Conservation (phyloP, 2,888 invertebrate genomes). For the Andrena praecox region DNA sequence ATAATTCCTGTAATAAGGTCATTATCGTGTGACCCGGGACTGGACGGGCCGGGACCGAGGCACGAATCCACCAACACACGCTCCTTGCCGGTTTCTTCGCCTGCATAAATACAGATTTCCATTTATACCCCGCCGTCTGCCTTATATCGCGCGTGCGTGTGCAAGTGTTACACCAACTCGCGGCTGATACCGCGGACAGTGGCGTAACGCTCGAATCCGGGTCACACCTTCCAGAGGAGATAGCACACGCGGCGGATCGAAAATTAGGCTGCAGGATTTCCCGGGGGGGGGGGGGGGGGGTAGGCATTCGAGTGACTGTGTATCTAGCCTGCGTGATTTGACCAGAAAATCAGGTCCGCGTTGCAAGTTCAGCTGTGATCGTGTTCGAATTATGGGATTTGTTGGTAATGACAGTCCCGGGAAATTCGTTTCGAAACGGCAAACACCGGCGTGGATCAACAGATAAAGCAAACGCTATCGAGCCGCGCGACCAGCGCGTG, state of each 20-base stretch:
- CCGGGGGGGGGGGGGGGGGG: neutral
- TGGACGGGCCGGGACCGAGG: constrained; percentile 34
- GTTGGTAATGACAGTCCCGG: neutral
- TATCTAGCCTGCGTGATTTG: neutral
- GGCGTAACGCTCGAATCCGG: constrained; percentile 63
- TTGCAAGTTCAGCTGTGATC: neutral
- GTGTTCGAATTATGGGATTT: neutral
- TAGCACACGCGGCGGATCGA: too few species aligned
- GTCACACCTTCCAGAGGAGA: constrained; percentile 8
- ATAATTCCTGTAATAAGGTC: constrained; percentile 74
- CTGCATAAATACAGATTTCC: constrained; percentile 67
- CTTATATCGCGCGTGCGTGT: neutral
- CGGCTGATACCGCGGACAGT: constrained; percentile 47
- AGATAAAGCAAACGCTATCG: too few species aligned
- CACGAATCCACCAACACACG: constrained; percentile 26
- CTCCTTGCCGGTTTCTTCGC: constrained; percentile 24
- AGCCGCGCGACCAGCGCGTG: too few species aligned
- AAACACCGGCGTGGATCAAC: too few species aligned
- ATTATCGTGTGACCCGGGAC: constrained; percentile 73
- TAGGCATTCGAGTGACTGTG: neutral
- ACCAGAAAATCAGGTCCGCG: neutral
- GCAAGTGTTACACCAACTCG: constrained; percentile 35
- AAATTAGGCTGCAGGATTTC: neutral
- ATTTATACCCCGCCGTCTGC: constrained; percentile 51
- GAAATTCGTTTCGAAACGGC: too few species aligned